Conservation (phyloP, 2,888 invertebrate species). For the Diadegma fenestrale region DNA sequence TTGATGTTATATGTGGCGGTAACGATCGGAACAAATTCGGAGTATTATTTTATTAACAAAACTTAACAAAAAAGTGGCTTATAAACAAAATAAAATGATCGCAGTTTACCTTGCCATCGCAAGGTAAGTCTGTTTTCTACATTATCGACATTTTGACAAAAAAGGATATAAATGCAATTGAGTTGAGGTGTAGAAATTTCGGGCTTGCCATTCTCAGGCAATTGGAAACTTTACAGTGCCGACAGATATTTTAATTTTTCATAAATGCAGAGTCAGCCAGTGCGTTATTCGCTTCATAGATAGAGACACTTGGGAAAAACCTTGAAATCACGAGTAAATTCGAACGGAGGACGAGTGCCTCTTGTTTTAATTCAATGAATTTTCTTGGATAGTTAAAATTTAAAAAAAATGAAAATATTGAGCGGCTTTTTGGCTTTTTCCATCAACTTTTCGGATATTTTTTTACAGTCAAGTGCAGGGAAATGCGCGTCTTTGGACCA, state of each 20-base stretch:
- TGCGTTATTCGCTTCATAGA: not conserved
- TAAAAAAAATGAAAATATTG: not conserved
- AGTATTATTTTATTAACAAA: too few relatives aligned
- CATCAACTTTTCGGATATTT: not conserved
- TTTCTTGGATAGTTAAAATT: not conserved
- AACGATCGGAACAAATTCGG: too few relatives aligned
- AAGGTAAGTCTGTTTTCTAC: not conserved
- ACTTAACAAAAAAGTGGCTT: too few relatives aligned
- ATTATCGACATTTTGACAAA: not conserved
- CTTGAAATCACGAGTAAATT: not conserved
- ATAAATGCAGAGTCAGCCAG: not conserved
- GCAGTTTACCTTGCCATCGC: not conserved
- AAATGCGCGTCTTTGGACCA: not conserved
- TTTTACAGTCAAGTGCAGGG: not conserved
- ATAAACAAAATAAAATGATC: too few relatives aligned
- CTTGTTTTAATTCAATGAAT: not conserved
- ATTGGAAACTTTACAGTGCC: not conserved
- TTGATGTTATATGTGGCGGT: too few relatives aligned
- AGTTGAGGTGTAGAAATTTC: not conserved
- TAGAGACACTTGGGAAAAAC: conserved; percentile 7
- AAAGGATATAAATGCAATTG: not conserved
- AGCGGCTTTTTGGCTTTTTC: not conserved
- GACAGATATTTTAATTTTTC: not conserved
- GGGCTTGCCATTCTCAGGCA: not conserved
- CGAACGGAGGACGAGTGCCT: not conserved